Percentiles rank a stretch among this genome's conserved stretches.
phyloP scores from a whole-genome alignment of 2,888 invertebrate species.

The Dioctria linearis region DNA sequence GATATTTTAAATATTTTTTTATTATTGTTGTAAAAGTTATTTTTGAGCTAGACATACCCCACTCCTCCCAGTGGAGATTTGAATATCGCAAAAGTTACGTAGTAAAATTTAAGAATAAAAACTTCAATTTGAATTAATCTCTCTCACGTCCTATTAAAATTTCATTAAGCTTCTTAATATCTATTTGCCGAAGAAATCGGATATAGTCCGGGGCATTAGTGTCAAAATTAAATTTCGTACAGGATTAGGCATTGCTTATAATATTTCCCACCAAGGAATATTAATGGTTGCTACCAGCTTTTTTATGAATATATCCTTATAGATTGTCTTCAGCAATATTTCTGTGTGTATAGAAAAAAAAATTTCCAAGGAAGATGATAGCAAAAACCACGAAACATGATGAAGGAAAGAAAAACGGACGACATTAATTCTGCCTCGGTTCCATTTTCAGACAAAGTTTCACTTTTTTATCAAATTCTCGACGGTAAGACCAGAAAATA shows the following conservation, averaged over 20 bases:
- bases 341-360: neutral
- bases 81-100: neutral
- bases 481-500: conserved; percentile 6
- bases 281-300: conserved; percentile 24
- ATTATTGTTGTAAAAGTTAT: too few relatives aligned
- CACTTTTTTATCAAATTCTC: conserved; percentile 6
- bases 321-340: neutral
- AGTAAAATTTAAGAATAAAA: neutral
- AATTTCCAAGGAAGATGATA: neutral
- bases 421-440: conserved; percentile 24
- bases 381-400: conserved; percentile 3
- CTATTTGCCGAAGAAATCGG: neutral
- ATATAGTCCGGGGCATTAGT: neutral
- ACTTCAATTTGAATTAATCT: neutral
- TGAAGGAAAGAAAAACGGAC: conserved; percentile 17
- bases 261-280: conserved; percentile 15
- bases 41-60: too few relatives aligned
- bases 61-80: too few relatives aligned
- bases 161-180: neutral
- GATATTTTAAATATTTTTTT: too few relatives aligned
- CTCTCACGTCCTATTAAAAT: neutral
- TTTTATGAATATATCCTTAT: conserved; percentile 13
- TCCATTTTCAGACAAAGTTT: conserved; percentile 13
- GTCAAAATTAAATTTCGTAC: conserved; percentile 12
- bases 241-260: conserved; percentile 26